A percentile compares a stretch with the other conserved stretches of the same genome.
These are phyloP conservation scores for Vireo griseus DNA, from an alignment of 2,797 vertebrate genomes.

Conservation along the genomic window DNA sequence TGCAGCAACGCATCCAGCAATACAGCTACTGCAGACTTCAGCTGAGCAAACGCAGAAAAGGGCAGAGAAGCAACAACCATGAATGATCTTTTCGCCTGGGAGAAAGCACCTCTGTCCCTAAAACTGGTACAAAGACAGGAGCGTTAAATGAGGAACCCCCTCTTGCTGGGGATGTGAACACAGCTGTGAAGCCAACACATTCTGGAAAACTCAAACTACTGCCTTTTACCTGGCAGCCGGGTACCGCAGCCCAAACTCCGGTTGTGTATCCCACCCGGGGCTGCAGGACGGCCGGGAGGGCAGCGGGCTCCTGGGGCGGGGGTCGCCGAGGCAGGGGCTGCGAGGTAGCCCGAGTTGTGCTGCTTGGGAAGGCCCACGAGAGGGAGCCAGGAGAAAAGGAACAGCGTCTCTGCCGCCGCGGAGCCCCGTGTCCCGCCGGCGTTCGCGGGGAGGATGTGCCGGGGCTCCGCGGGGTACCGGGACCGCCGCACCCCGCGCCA, in stretches of 20 bases:
- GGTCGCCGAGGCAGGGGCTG: background rate
- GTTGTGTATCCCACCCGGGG: fast-evolving
- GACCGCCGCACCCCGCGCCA: background rate
- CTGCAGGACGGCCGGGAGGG: fast-evolving
- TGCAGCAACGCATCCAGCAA: background rate
- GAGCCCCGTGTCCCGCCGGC: background rate
- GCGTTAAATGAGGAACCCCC: background rate
- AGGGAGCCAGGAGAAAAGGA: constrained; percentile 53
- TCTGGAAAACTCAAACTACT: background rate
- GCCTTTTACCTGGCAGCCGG: background rate
- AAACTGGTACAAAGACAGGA: background rate
- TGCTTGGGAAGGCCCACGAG: constrained; percentile 28
- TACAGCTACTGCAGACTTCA: background rate
- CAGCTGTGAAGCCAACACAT: background rate
- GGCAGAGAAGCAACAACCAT: background rate
- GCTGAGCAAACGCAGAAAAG: background rate
- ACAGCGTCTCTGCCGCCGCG: background rate
- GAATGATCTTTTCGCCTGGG: background rate
- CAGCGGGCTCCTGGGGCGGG: background rate
- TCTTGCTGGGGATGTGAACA: background rate
- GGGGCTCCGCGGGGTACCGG: background rate
- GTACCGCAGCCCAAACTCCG: background rate
- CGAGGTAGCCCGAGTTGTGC: background rate
- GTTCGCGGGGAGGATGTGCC: background rate
- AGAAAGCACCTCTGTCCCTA: background rate